Conservation (phyloP, 2,797 vertebrate species). For the Simalia tracyae region DNA sequence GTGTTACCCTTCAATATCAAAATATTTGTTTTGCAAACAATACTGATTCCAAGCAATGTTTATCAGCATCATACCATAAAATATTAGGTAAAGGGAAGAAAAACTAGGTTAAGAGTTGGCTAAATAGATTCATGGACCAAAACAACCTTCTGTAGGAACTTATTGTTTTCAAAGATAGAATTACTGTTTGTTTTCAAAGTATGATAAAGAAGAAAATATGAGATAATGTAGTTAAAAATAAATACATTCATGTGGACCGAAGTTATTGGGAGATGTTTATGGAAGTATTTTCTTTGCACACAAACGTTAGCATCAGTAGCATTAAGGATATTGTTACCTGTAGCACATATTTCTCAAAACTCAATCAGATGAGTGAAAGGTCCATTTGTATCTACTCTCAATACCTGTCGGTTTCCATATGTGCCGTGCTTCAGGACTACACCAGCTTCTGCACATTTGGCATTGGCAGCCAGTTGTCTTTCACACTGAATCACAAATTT, state of each 20-base stretch:
- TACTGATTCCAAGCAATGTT: not conserved
- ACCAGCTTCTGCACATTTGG: constrained; percentile 72
- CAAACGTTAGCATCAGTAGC: not conserved
- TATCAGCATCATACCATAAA: not conserved
- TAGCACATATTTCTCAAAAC: constrained; percentile 76
- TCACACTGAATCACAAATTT: constrained; percentile 84
- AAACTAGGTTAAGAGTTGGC: not conserved
- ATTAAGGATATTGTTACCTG: constrained; percentile 19
- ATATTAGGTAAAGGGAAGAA: not conserved
- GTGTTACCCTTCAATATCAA: not conserved
- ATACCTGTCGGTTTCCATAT: constrained; percentile 92
- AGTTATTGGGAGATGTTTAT: not conserved
- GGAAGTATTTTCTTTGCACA: constrained; percentile 2
- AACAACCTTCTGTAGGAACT: not conserved
- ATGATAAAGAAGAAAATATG: not conserved
- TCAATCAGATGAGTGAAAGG: constrained; percentile 92
- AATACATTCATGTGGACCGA: constrained; percentile 9
- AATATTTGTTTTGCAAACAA: not conserved
- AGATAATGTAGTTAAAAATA: constrained; percentile 19
- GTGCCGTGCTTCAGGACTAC: constrained; percentile 83
- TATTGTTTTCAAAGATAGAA: not conserved
- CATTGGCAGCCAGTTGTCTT: constrained; percentile 73
- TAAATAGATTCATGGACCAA: not conserved
- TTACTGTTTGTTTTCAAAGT: not conserved
- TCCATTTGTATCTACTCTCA: constrained; percentile 90